phyloP scores from a whole-genome alignment of 2,888 invertebrate species.

The Mythimna vitellina region DNA sequence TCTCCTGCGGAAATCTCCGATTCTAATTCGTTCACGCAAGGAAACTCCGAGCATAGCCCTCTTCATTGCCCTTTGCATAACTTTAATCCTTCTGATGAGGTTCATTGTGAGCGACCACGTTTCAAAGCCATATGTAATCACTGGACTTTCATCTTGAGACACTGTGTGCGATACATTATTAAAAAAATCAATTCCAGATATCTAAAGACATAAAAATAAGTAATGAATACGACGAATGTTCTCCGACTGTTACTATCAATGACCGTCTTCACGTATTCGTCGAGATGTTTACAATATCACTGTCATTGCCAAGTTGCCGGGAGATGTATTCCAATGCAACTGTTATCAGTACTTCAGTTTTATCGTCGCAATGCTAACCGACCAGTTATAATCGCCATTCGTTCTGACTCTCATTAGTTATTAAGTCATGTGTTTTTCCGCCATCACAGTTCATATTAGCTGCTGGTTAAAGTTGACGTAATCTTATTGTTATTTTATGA shows the following conservation, averaged over 20 bases:
- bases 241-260: constrained; percentile 26
- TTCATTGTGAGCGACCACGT: too few species aligned
- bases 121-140: too few species aligned
- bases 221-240: neutral
- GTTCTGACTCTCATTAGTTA: constrained; percentile 28
- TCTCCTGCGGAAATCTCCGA: too few species aligned
- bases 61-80: too few species aligned
- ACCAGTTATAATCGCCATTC: constrained; percentile 11
- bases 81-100: too few species aligned
- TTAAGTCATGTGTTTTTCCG: constrained; percentile 22
- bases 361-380: constrained; percentile 36
- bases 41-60: too few species aligned
- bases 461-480: constrained; percentile 30
- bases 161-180: neutral
- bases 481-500: neutral
- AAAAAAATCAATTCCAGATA: neutral
- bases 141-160: too few species aligned
- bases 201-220: neutral
- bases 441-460: constrained; percentile 29
- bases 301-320: constrained; percentile 23
- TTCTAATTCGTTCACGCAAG: too few species aligned
- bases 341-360: constrained; percentile 37
- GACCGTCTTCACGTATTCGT: neutral
- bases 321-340: constrained; percentile 31
- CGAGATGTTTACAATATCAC: constrained; percentile 30